Conservation (phyloP, 2,113 vertebrate species). For the Hyla sarda region DNA sequence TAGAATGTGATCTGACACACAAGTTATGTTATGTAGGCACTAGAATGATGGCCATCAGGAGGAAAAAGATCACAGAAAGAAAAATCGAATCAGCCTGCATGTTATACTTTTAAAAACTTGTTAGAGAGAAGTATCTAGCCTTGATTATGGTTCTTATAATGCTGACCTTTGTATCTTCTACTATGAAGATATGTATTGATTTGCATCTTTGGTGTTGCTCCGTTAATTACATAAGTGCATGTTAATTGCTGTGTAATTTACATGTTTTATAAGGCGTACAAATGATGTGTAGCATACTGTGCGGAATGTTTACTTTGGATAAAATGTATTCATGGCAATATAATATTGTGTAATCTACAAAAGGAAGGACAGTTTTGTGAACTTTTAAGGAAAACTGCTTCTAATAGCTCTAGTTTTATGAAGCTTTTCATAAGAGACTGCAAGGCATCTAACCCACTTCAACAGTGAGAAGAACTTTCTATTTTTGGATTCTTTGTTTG, state of each 20-base stretch:
- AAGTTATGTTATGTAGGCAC: too few relatives aligned
- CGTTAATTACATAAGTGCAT: too few relatives aligned
- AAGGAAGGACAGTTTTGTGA: not conserved
- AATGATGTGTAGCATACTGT: not conserved
- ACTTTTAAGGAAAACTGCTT: not conserved
- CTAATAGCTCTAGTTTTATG: not conserved
- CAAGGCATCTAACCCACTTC: not conserved
- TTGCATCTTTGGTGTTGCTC: too few relatives aligned
- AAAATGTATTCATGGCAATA: not conserved
- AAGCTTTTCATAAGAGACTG: not conserved
- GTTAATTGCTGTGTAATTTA: not conserved
- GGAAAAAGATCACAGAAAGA: too few relatives aligned
- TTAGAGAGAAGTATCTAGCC: not conserved
- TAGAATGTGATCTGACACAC: too few relatives aligned
- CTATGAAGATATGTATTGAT: not conserved
- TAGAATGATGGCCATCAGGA: too few relatives aligned
- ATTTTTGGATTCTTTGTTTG: slow-evolving; percentile 35
- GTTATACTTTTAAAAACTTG: not conserved
- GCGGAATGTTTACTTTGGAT: not conserved
- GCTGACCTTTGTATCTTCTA: not conserved
- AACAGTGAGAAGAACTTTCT: not conserved
- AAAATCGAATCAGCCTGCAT: too few relatives aligned
- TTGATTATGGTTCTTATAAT: too few relatives aligned
- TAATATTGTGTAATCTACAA: not conserved
- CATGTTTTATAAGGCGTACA: not conserved